Evolutionary conservation across 2,888 invertebrate species (phyloP).

Genomic region (Eledone cirrhosa): DNA sequence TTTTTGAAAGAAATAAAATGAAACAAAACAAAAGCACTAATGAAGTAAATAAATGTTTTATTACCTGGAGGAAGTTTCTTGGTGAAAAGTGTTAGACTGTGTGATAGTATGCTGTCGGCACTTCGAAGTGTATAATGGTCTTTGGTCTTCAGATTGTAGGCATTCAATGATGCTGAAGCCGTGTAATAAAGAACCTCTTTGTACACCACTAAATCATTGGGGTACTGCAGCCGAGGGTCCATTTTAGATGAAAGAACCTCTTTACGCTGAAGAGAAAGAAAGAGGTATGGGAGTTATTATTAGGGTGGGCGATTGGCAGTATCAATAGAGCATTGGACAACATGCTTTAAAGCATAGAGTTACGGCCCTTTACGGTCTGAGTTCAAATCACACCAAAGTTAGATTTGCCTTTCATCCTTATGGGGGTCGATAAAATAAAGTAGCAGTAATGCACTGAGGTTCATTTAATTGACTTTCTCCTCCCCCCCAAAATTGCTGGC

Average conservation of each 20-base stretch:
- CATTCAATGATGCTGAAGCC: slow-evolving; percentile 72
- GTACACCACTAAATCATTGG: slow-evolving; percentile 86
- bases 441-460: too few relatives aligned
- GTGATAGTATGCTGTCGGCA: slow-evolving; percentile 71
- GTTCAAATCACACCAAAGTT: too few relatives aligned
- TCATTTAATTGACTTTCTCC: too few relatives aligned
- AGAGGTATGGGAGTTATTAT: too few relatives aligned
- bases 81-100: slow-evolving; percentile 68
- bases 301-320: too few relatives aligned
- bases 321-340: too few relatives aligned
- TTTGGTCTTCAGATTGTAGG: slow-evolving; percentile 34
- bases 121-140: slow-evolving; percentile 66
- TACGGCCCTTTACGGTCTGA: too few relatives aligned
- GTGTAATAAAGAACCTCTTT: slow-evolving; percentile 89
- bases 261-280: background rate
- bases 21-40: background rate
- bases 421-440: too few relatives aligned
- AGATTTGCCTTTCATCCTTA: too few relatives aligned
- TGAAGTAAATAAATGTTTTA: background rate
- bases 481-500: too few relatives aligned
- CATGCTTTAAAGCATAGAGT: too few relatives aligned
- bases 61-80: background rate
- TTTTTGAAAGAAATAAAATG: background rate
- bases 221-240: slow-evolving; percentile 70
- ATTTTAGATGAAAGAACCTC: background rate